Conservation (phyloP, 1,140 invertebrate genomes). For the Saccostrea glomerata region DNA sequence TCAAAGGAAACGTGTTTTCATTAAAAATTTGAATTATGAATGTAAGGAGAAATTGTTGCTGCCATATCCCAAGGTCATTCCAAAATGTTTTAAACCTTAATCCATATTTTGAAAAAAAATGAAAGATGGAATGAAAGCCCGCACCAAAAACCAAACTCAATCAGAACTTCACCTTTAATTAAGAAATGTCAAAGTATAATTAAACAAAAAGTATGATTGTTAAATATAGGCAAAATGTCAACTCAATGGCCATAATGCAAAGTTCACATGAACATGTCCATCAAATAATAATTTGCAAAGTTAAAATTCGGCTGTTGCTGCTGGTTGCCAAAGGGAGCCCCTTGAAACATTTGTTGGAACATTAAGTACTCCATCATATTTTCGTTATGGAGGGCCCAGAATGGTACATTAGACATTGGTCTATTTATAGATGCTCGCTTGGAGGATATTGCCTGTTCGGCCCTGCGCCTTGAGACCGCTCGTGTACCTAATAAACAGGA, state of each 20-base stretch:
- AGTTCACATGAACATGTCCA: slow-evolving; percentile 17
- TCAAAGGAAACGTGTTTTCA: background rate
- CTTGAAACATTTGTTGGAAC: slow-evolving; percentile 27
- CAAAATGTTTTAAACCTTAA: background rate
- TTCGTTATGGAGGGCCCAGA: slow-evolving; percentile 17
- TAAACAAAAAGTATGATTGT: background rate
- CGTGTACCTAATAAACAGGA: slow-evolving; percentile 35
- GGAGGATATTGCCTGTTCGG: slow-evolving; percentile 23
- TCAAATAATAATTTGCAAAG: slow-evolving; percentile 13
- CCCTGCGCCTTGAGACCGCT: slow-evolving; percentile 30
- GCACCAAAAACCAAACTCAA: slow-evolving; percentile 21
- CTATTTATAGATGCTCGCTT: slow-evolving; percentile 26
- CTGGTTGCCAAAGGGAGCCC: background rate
- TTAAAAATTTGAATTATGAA: no score
- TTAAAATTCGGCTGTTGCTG: background rate
- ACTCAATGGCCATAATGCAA: background rate
- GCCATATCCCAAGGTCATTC: no score
- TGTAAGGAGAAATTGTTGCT: no score
- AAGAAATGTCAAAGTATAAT: background rate
- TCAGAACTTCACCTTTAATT: slow-evolving; percentile 27
- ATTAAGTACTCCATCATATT: slow-evolving; percentile 36
- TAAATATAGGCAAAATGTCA: background rate
- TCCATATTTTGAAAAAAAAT: background rate
- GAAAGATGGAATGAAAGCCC: background rate
- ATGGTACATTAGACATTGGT: background rate